A percentile compares a stretch with the other conserved stretches of the same genome.
Evolutionary conservation across 2,113 vertebrate genomes (phyloP).

Genomic region (Neopipo cinnamomea): DNA sequence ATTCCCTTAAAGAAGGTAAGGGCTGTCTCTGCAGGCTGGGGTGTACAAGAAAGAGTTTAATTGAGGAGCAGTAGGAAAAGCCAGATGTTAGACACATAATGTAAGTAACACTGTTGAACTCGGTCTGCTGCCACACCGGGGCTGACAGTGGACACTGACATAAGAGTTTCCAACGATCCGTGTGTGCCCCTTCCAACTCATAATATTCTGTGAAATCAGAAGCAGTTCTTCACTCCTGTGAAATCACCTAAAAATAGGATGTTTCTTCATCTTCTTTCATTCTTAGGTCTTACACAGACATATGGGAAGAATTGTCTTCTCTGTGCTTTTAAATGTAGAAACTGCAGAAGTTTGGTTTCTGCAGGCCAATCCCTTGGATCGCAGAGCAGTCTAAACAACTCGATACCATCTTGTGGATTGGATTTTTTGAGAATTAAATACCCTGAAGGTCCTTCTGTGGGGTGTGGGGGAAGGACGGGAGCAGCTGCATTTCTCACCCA

Average conservation of each 20-base stretch:
- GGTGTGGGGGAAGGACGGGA: neutral
- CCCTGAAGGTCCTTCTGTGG: fast-evolving
- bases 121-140: neutral
- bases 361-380: neutral
- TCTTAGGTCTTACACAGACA: neutral
- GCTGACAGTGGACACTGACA: neutral
- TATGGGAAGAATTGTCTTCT: neutral
- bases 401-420: neutral
- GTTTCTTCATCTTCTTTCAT: neutral
- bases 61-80: neutral
- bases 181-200: neutral
- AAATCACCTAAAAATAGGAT: neutral
- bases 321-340: neutral
- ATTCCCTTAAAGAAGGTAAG: neutral
- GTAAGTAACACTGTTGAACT: neutral
- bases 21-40: neutral
- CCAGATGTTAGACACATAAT: neutral
- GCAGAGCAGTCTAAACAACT: neutral
- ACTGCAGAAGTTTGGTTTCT: neutral
- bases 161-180: neutral
- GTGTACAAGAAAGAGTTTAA: neutral
- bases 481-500: neutral
- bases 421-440: neutral
- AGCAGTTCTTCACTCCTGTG: neutral
- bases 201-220: neutral